Conservation (phyloP, 2,888 invertebrate genomes). For the Clistopyga incitator region DNA sequence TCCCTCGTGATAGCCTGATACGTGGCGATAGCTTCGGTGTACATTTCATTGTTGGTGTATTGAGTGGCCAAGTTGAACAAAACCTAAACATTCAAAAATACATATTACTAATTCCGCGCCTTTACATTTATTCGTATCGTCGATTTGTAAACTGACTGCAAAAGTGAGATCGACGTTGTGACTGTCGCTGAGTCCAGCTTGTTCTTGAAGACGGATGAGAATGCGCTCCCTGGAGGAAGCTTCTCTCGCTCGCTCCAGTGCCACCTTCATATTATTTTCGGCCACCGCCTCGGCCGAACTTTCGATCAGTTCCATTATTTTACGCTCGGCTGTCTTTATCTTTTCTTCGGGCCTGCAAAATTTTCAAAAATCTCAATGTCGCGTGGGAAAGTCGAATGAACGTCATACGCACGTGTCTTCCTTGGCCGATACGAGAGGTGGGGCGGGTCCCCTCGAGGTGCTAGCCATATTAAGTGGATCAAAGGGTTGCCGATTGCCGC, state of each 20-base stretch:
- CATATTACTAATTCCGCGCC: not conserved
- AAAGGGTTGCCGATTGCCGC: constrained; percentile 88
- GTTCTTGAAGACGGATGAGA: constrained; percentile 95
- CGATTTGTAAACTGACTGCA: constrained; percentile 87
- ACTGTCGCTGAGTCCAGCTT: constrained; percentile 94
- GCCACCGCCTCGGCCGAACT: constrained; percentile 92
- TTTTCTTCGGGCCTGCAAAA: constrained; percentile 94
- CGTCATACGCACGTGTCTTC: constrained; percentile 90
- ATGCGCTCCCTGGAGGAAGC: constrained; percentile 97
- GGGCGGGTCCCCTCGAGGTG: constrained; percentile 85
- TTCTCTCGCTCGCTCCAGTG: constrained; percentile 97
- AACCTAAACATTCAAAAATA: constrained; percentile 87
- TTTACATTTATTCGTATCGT: not conserved
- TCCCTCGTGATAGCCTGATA: constrained; percentile 97
- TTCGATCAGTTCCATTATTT: constrained; percentile 95
- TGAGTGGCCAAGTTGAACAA: constrained; percentile 98
- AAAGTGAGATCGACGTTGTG: constrained; percentile 98
- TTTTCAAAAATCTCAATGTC: too few species aligned
- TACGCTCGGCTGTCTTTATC: constrained; percentile 94
- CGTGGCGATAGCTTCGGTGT: constrained; percentile 97
- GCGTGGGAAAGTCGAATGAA: constrained; percentile 15
- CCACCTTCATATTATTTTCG: constrained; percentile 87
- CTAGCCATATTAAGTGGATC: constrained; percentile 90
- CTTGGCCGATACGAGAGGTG: constrained; percentile 89
- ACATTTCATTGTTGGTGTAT: constrained; percentile 97